These are phyloP conservation scores for Stichopus horrens DNA, from an alignment of 53 echinoderm and acorn worm species.

Conservation along the genomic window DNA sequence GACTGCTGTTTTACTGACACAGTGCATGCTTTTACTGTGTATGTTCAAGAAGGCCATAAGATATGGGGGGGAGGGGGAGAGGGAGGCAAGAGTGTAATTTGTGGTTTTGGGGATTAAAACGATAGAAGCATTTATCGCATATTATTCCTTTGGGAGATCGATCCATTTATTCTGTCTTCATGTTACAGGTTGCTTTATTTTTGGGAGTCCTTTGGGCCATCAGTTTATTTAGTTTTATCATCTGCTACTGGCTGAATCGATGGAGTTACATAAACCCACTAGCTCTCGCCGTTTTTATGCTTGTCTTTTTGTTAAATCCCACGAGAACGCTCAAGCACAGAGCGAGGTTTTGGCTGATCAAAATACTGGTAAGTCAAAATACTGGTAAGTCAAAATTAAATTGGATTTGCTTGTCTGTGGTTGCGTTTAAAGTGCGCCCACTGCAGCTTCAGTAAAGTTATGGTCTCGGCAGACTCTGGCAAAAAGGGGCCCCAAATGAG, in stretches of 20 bases:
- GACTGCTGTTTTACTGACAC: no score
- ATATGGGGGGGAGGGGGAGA: no score
- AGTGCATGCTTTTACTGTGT: no score
- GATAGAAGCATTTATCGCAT: no score
- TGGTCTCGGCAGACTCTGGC: no score
- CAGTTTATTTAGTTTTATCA: slow-evolving; percentile 77
- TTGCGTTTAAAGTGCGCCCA: no score
- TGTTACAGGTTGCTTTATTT: slow-evolving; percentile 82
- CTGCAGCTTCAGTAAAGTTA: no score
- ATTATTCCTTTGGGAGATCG: not conserved
- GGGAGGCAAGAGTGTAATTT: no score
- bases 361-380: slow-evolving; percentile 71
- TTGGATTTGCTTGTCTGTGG: no score
- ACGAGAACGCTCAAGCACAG: slow-evolving; percentile 79
- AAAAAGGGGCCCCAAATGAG: no score
- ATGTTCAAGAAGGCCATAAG: no score
- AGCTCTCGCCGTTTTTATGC: slow-evolving; percentile 75
- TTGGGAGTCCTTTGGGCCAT: slow-evolving; percentile 89
- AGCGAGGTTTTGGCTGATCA: slow-evolving; percentile 92
- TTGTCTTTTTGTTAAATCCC: slow-evolving; percentile 85
- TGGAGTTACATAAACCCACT: slow-evolving; percentile 79
- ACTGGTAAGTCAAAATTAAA: not conserved
- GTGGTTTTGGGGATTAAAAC: no score
- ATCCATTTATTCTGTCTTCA: slow-evolving; percentile 5
- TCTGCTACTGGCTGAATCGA: slow-evolving; percentile 48